A percentile compares a stretch with the other conserved stretches of the same genome.
Evolutionary conservation across 2,797 vertebrate genomes (phyloP).

Genomic region (Chelon labrosus): DNA sequence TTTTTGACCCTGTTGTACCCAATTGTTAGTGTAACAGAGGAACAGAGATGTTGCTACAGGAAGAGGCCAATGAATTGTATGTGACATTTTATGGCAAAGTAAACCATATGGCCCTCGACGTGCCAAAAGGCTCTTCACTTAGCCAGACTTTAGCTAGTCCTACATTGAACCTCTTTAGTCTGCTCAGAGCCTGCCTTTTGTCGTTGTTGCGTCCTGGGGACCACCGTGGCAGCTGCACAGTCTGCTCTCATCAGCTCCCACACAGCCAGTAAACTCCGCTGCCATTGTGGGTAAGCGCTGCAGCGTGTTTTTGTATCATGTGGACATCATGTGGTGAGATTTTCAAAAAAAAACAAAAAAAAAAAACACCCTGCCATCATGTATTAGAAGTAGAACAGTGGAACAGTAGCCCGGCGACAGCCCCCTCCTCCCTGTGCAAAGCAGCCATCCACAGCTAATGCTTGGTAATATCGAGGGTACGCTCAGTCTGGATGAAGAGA

Average conservation of each 20-base stretch:
- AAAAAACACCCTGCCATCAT: conserved; percentile 62
- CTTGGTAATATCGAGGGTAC: conserved; percentile 40
- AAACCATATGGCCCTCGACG: conserved; percentile 25
- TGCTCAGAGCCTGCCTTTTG: conserved; percentile 67
- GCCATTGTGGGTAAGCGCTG: conserved; percentile 59
- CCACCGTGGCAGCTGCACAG: conserved; percentile 69
- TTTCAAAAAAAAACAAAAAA: conserved; percentile 57
- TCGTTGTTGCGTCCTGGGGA: conserved; percentile 54
- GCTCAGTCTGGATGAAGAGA: conserved; percentile 33
- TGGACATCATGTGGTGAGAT: conserved; percentile 72
- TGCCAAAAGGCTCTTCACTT: conserved; percentile 38
- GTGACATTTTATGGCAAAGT: conserved; percentile 27
- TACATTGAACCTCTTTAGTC: conserved; percentile 50
- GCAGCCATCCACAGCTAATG: conserved; percentile 47
- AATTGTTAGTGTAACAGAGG: conserved; percentile 2
- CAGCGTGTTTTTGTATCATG: conserved; percentile 65
- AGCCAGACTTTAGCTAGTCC: conserved; percentile 45
- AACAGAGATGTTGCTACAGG: conserved; percentile 15
- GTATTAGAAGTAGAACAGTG: conserved; percentile 36
- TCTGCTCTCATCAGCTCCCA: conserved; percentile 62
- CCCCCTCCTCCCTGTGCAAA: conserved; percentile 19
- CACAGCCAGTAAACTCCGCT: conserved; percentile 62
- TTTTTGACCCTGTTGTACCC: background rate
- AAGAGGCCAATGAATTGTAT: conserved; percentile 36
- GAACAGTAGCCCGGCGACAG: conserved; percentile 28